Base-by-base conservation (phyloP, 2,113 vertebrate species). In the Sylvilagus bachmani region DNA sequence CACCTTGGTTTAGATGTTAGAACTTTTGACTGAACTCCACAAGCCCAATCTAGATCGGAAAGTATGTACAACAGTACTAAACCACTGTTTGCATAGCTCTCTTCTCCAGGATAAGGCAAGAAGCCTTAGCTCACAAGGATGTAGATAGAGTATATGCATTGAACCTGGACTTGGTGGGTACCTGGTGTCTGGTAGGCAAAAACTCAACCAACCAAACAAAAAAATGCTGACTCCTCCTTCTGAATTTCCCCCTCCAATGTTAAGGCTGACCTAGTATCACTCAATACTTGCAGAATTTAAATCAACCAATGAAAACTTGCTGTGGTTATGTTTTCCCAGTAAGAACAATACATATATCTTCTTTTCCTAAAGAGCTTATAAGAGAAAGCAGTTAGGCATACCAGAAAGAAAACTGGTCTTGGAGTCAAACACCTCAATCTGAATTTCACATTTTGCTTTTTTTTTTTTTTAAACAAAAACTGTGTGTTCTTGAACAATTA, bases 381-480 rank as follows among this genome's bases (percentile, higher is more conserved):
- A 86, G 80, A 91, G 49, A 81, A 91, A 95, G 33, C 25, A 91
- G 17, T 66, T 19, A 89, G 78, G 62, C 58, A 95, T 19, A 66
- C 29, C 51, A 36, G 75, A 81, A 92, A 94, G 69, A 64, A 29
- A 95, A 90, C 0, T 93, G 36, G 36, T 93, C 69, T 70, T 83
- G 24, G 19, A 87, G 74, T 66, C 69, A 58, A 90, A 95, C 29
- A 80, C 33, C 53, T 87, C 78, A 84, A 90, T 51, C 13, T 84
- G 69, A 96, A 93, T 64, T 90, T 38, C 19, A 66, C 78, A 91
- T 93, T 78, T n/a, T n/a, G n/a, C n/a, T n/a, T n/a, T n/a, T n/a
- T n/a, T n/a, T n/a, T 86, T 64, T 83, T 62, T 36, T 78, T 49
- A 78, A 95, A 92, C 85, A 89, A 71, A 80, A 96, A 95, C 55